Evolutionary conservation across 2,888 invertebrate genomes (phyloP).

Genomic region (Melikaiella ostensackeni): DNA sequence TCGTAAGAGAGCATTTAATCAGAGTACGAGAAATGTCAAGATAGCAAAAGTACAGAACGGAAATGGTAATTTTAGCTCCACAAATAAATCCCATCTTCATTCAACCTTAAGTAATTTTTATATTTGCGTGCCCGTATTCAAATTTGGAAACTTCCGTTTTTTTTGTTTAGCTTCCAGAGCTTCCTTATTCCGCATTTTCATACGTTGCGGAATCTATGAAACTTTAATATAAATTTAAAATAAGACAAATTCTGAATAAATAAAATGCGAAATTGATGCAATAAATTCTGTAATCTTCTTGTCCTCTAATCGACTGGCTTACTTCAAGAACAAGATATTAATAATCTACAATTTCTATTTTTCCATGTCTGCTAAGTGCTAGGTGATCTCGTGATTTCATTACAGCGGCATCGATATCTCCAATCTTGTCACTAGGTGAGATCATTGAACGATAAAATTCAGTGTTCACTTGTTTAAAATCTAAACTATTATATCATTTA

Average conservation of each 20-base stretch:
- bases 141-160: too few relatives aligned
- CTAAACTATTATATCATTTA: not conserved
- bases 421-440: not conserved
- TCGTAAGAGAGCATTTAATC: slow-evolving; percentile 22
- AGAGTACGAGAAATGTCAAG: slow-evolving; percentile 20
- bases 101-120: too few relatives aligned
- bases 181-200: too few relatives aligned
- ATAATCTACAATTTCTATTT: not conserved
- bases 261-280: not conserved
- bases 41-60: slow-evolving; percentile 10
- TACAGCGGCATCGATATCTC: not conserved
- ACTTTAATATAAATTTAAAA: not conserved
- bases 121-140: too few relatives aligned
- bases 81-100: not conserved
- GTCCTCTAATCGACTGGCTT: not conserved
- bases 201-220: not conserved
- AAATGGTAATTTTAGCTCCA: not conserved
- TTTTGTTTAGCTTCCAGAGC: too few relatives aligned
- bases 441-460: slow-evolving; percentile 9
- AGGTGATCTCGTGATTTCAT: not conserved
- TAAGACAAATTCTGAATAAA: not conserved
- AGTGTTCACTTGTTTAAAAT: not conserved
- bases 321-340: not conserved
- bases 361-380: not conserved
- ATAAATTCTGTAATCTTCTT: not conserved